phyloP scores from a whole-genome alignment of 2,888 invertebrate genomes.

The Lepidonotus clava region DNA sequence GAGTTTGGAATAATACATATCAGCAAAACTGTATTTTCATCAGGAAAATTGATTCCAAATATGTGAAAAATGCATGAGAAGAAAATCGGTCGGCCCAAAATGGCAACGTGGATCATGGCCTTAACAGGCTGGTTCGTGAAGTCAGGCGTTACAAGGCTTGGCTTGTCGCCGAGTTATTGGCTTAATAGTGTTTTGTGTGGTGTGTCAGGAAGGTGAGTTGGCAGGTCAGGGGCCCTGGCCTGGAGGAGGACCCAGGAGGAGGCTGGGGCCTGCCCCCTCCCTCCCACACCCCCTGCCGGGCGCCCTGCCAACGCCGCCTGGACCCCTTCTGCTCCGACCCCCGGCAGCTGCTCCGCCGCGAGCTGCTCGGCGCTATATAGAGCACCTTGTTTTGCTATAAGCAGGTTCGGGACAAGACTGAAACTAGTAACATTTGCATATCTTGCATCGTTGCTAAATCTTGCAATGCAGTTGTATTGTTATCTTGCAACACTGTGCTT shows the following conservation, averaged over 20 bases:
- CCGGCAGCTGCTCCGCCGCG: conserved; percentile 6
- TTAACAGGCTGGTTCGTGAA: background rate
- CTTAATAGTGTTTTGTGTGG: conserved; percentile 44
- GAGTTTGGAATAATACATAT: too few species aligned
- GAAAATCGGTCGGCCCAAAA: too few species aligned
- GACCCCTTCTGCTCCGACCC: background rate
- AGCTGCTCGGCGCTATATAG: background rate
- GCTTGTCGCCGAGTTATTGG: conserved; percentile 26
- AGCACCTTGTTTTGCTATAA: too few species aligned
- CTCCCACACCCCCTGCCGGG: background rate
- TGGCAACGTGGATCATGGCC: too few species aligned
- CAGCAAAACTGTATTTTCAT: too few species aligned
- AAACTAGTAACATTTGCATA: too few species aligned
- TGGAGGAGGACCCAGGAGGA: background rate
- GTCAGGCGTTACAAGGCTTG: conserved; percentile 34
- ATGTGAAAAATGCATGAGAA: too few species aligned
- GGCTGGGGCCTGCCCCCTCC: background rate
- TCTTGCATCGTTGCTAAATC: too few species aligned
- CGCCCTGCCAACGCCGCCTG: conserved; percentile 30
- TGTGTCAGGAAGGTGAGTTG: conserved; percentile 43
- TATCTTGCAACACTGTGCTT: too few species aligned
- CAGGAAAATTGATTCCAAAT: too few species aligned
- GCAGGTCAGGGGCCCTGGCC: background rate
- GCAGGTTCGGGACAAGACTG: too few species aligned
- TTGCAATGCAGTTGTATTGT: too few species aligned